Evolutionary conservation across 2,113 vertebrate species (phyloP), one percentile per base, ranked within the genome.

Genomic region (Pseudorasbora parva): DNA sequence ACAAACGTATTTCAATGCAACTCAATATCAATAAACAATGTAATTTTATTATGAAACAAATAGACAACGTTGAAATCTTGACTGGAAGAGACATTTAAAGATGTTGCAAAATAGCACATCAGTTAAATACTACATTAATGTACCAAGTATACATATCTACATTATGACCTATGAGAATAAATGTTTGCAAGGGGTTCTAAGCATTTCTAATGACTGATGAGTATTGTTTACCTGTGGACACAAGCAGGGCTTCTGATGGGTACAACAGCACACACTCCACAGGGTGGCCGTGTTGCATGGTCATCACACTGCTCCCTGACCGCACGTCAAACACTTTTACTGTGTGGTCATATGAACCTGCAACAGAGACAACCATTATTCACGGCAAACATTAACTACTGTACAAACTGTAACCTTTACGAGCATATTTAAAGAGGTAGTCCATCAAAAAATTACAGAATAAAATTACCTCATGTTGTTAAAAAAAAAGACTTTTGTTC

Each of bases 341-440:
- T 0, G 96, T 97, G 88, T 99, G 98, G 91, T 99, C 98, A 49
- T 99, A 99, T 0, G 98, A 98, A 62, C 98, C 98, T 99, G 86
- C 17, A 19, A 64, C 8, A 5, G 21, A 62, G 2, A 25, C 17
- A 27, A 49, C n/a, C 82, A 81, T 77, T 4, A 56, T 0, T 19
- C 51, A 54, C 17, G 17, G 49, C 2, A 79, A 78, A 47, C 2
- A 62, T 43, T 15, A 69, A 14, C n/a, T 57, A 72, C 33, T 21
- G 17, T 8, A 30, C 15, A 71, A n/a, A 59, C 19, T 10, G 7
- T 54, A 6, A 43, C 8, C 1, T 17, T 19, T 17, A 49, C 15
- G 7, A 73, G 25, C 43, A 47, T 47, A 47, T 47, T 43, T 54
- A 54, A 54, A 15, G 47, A 8, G 47, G 5, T 14, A 49, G 47